A percentile compares a stretch with the other conserved stretches of the same genome.
Evolutionary conservation across 1,140 invertebrate genomes (phyloP).

Genomic region (Drosophila burlai): DNA sequence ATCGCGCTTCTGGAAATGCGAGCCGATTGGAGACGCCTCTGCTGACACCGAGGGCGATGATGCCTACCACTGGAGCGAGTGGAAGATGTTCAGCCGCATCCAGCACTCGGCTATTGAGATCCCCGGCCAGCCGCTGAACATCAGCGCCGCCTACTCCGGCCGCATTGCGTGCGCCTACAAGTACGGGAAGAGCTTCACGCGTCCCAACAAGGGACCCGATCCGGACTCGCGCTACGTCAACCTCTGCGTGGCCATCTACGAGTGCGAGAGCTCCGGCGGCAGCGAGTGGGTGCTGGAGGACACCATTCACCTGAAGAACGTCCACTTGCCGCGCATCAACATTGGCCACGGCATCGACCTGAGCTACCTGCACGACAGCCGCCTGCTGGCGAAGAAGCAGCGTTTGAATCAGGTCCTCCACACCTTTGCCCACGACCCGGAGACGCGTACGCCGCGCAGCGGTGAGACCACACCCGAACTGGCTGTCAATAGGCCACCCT

Average conservation of each 20-base stretch:
- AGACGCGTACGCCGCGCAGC: constrained; percentile 86
- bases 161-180: constrained; percentile 98
- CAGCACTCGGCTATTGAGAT: constrained; percentile 95
- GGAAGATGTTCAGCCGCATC: constrained; percentile 94
- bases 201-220: constrained; percentile 89
- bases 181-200: constrained; percentile 93
- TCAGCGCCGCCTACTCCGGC: constrained; percentile 98
- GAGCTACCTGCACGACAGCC: constrained; percentile 92
- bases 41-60: constrained; percentile 86
- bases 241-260: constrained; percentile 98
- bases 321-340: constrained; percentile 92
- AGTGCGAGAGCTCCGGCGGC: constrained; percentile 99
- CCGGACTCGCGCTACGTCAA: constrained; percentile 95
- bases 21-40: constrained; percentile 67
- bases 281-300: constrained; percentile 99
- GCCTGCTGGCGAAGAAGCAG: constrained; percentile 92
- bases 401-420: constrained; percentile 90
- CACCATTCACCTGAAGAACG: constrained; percentile 95
- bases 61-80: constrained; percentile 93
- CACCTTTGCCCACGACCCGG: constrained; percentile 87
- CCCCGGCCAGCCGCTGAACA: constrained; percentile 94
- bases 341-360: constrained; percentile 93
- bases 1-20: constrained; percentile 94
- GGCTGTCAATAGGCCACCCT: constrained; percentile 80
- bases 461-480: constrained; percentile 85